These are phyloP conservation scores for Kradibia gibbosae DNA, from an alignment of 1,140 invertebrate genomes.

Conservation along the genomic window DNA sequence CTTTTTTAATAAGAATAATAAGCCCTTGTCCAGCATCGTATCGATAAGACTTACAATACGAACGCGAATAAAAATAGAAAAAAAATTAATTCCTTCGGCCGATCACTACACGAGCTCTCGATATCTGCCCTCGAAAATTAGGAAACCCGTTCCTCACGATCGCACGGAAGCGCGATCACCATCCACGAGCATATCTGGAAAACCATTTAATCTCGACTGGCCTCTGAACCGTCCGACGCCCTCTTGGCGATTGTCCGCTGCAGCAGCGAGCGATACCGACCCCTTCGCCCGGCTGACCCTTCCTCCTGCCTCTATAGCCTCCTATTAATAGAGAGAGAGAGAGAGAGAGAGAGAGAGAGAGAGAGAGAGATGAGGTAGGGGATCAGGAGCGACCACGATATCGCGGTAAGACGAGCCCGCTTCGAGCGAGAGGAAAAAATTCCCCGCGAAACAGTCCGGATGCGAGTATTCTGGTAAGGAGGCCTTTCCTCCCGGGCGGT, in stretches of 20 bases:
- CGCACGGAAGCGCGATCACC: no score
- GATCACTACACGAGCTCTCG: not conserved
- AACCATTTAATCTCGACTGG: conserved; percentile 31
- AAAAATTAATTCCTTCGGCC: no score
- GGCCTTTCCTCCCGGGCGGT: not conserved
- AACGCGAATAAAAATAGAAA: conserved; percentile 1
- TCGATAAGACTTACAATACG: conserved; percentile 31
- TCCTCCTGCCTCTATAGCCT: not conserved
- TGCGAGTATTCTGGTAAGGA: not conserved
- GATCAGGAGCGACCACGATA: not conserved
- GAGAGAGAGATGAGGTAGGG: no score
- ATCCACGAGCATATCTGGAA: not conserved
- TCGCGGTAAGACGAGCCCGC: not conserved
- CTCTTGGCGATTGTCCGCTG: conserved; percentile 19
- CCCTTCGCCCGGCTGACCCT: not conserved
- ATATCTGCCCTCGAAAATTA: conserved; percentile 3
- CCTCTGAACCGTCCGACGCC: conserved; percentile 7
- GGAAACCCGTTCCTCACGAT: not conserved
- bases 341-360: no score
- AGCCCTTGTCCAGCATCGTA: not conserved
- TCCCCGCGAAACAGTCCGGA: not conserved
- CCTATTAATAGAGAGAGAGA: not conserved
- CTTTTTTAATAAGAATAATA: not conserved
- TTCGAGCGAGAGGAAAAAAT: not conserved
- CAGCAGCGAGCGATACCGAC: conserved; percentile 17